These are phyloP conservation scores for Chaitophorus viminalis DNA, from an alignment of 2,888 invertebrate species.

Conservation along the genomic window DNA sequence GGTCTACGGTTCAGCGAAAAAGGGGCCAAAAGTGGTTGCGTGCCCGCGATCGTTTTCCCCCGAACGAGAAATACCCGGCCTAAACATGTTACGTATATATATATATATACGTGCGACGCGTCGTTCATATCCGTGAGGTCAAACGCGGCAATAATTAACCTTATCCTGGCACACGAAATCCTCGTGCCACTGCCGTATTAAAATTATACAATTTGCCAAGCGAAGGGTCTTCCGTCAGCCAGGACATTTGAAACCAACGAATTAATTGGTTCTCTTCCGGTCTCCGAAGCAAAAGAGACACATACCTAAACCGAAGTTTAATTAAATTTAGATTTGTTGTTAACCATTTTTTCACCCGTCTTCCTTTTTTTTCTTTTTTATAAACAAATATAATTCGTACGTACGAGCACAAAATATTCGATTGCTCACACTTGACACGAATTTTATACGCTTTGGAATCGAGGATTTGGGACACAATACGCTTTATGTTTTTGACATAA, in stretches of 20 bases:
- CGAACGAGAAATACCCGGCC: not conserved
- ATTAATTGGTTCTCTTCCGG: conserved; percentile 44
- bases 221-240: conserved; percentile 28
- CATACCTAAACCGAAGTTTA: conserved; percentile 16
- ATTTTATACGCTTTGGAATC: not conserved
- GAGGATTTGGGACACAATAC: not conserved
- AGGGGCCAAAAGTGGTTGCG: conserved; percentile 1
- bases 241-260: conserved; percentile 36
- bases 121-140: not conserved
- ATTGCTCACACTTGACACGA: not conserved
- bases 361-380: not conserved
- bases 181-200: conserved; percentile 12
- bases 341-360: not conserved
- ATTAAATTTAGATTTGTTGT: conserved; percentile 44
- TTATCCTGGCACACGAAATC: conserved; percentile 19
- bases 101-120: not conserved
- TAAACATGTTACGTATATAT: not conserved
- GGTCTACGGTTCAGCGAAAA: not conserved
- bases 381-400: too few species aligned
- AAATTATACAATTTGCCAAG: conserved; percentile 35
- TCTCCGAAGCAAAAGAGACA: not conserved
- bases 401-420: not conserved
- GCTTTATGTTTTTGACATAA: not conserved
- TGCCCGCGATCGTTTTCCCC: not conserved
- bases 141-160: conserved; percentile 32